Conservation (phyloP, 2,797 vertebrate genomes). For the Acipenser transmontanus region DNA sequence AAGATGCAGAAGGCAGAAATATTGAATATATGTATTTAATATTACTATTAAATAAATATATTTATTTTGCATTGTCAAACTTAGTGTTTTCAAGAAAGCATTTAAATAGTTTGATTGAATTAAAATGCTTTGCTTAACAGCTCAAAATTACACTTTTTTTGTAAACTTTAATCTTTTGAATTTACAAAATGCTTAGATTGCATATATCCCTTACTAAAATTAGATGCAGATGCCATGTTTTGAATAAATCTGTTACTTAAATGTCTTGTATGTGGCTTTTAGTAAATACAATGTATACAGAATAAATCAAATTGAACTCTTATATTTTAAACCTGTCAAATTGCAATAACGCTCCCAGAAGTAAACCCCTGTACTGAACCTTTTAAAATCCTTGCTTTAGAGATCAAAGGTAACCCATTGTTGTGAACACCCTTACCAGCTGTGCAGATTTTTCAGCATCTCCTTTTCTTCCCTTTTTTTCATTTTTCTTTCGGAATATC, state of each 20-base stretch:
- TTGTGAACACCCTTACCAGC: slow-evolving; percentile 70
- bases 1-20: not conserved
- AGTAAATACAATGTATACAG: slow-evolving; percentile 20
- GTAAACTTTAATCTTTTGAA: slow-evolving; percentile 8
- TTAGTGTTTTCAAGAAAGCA: not conserved
- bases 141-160: not conserved
- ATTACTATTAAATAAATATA: not conserved
- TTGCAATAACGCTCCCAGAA: too few species aligned
- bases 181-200: not conserved
- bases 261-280: not conserved
- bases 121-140: slow-evolving; percentile 16
- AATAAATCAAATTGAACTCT: slow-evolving; percentile 1
- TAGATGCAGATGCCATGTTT: too few species aligned
- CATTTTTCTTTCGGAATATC: slow-evolving; percentile 96
- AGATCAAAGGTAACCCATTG: not conserved
- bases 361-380: not conserved
- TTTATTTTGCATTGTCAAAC: not conserved
- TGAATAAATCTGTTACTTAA: too few species aligned
- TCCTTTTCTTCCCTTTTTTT: slow-evolving; percentile 84
- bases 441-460: slow-evolving; percentile 86
- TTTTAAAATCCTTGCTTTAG: slow-evolving; percentile 11
- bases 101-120: not conserved
- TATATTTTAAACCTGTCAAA: slow-evolving; percentile 8
- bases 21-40: not conserved
- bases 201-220: too few species aligned